phyloP scores from a whole-genome alignment of 1,140 invertebrate species.

The Oryzaephilus surinamensis region DNA sequence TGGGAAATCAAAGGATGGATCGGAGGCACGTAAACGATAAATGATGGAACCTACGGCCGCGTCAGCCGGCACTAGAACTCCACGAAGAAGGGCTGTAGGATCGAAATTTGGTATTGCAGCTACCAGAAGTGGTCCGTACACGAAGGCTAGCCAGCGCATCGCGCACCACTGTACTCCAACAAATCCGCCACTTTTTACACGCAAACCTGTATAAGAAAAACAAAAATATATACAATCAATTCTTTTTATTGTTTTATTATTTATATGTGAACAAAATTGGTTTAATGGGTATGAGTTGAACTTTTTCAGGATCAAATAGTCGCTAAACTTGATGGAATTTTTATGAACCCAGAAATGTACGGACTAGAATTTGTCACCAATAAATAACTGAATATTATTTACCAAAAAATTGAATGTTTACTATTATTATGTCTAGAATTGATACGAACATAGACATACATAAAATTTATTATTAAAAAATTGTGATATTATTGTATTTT shows the following conservation, averaged over 20 bases:
- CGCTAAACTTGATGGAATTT: neutral
- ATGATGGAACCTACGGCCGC: constrained; percentile 71
- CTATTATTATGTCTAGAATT: too few relatives aligned
- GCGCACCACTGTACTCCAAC: constrained; percentile 2
- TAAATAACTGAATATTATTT: neutral
- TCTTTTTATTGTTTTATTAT: neutral
- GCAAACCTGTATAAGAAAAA: constrained; percentile 5
- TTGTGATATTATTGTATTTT: too few relatives aligned
- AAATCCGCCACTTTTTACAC: constrained; percentile 5
- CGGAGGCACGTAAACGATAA: constrained; percentile 74
- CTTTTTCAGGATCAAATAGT: neutral
- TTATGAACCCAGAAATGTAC: too few relatives aligned
- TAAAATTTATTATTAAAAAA: too few relatives aligned
- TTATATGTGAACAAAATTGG: constrained; percentile 4
- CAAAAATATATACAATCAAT: neutral
- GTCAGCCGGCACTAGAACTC: constrained; percentile 70
- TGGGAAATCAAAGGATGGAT: constrained; percentile 79
- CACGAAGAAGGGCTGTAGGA: constrained; percentile 64
- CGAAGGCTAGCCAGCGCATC: constrained; percentile 16
- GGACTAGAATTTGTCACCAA: too few relatives aligned
- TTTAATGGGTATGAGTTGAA: neutral
- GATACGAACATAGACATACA: too few relatives aligned
- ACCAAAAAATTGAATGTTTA: too few relatives aligned
- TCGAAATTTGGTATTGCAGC: constrained; percentile 61
- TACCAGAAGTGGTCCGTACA: constrained; percentile 11